phyloP scores from a whole-genome alignment of 2,888 invertebrate species.

The Brachylomia viminalis region DNA sequence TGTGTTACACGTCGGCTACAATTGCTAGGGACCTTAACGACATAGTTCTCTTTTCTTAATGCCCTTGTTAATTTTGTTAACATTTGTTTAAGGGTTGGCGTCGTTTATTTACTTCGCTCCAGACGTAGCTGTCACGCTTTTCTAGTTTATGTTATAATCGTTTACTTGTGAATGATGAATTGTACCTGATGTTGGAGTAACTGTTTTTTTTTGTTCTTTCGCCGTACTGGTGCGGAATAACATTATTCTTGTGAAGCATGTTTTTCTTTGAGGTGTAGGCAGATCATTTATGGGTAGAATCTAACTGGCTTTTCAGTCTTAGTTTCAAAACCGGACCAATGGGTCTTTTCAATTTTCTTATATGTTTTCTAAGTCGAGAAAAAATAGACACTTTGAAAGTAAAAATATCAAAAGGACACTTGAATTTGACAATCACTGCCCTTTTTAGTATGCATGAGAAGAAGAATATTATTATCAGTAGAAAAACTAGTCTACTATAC shows the following conservation, averaged over 20 bases:
- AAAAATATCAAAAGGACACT: background rate
- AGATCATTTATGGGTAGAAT: background rate
- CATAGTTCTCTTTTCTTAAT: slow-evolving; percentile 83
- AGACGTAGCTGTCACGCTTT: slow-evolving; percentile 64
- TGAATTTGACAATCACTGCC: background rate
- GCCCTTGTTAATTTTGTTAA: slow-evolving; percentile 81
- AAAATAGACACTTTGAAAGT: too few relatives aligned
- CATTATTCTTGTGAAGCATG: slow-evolving; percentile 10
- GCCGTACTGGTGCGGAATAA: slow-evolving; percentile 25
- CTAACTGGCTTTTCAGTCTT: background rate
- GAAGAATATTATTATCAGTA: background rate
- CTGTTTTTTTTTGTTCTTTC: slow-evolving; percentile 33
- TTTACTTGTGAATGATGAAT: slow-evolving; percentile 61
- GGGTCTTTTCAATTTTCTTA: background rate
- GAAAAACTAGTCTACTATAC: background rate
- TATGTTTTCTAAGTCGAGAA: background rate
- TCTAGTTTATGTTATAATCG: slow-evolving; percentile 57
- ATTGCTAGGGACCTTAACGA: slow-evolving; percentile 81
- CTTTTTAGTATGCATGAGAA: background rate
- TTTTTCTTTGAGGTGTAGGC: slow-evolving; percentile 23
- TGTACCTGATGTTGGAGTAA: slow-evolving; percentile 26
- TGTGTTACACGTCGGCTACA: slow-evolving; percentile 79
- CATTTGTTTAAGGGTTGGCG: slow-evolving; percentile 78
- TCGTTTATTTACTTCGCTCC: slow-evolving; percentile 72
- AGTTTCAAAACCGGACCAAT: background rate